A percentile compares a stretch with the other conserved stretches of the same genome.
phyloP scores from a whole-genome alignment of 1,140 invertebrate genomes.

The Scaptomyza graminum region DNA sequence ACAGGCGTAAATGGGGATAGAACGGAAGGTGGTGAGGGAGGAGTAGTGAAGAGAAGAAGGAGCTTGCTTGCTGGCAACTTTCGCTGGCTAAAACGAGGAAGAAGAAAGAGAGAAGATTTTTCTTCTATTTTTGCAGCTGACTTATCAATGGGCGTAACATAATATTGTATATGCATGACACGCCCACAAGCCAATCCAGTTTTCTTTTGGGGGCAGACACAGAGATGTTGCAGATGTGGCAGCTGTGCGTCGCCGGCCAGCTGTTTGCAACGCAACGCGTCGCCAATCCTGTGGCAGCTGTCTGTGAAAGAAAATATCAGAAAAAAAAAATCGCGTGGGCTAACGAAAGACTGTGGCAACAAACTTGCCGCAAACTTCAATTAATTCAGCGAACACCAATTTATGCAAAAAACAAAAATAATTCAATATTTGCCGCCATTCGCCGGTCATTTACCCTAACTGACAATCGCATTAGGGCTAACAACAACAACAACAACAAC shows the following conservation, averaged over 20 bases:
- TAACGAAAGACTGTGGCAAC: constrained; percentile 49
- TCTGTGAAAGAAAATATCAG: not conserved
- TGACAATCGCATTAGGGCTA: constrained; percentile 50
- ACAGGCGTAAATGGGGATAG: not conserved
- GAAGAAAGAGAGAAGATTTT: constrained; percentile 41
- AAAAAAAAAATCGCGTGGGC: constrained; percentile 20
- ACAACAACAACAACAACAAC: constrained; percentile 20
- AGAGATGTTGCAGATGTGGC: constrained; percentile 13
- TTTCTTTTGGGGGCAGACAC: constrained; percentile 19
- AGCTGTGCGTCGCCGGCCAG: constrained; percentile 36
- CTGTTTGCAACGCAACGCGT: constrained; percentile 13
- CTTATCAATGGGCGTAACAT: constrained; percentile 25
- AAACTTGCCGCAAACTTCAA: constrained; percentile 42
- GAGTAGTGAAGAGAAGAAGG: not conserved
- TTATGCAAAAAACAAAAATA: constrained; percentile 60
- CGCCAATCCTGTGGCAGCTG: constrained; percentile 47
- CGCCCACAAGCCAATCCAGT: constrained; percentile 68
- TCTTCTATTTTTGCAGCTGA: constrained; percentile 53
- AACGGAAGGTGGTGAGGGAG: not conserved
- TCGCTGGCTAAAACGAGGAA: constrained; percentile 35
- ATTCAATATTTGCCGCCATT: constrained; percentile 68
- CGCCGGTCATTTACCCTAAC: constrained; percentile 68
- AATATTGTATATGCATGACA: constrained; percentile 20
- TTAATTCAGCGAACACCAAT: constrained; percentile 23
- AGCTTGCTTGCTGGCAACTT: constrained; percentile 39